Evolutionary conservation across 2,888 invertebrate genomes (phyloP), one percentile per base, ranked within the genome.

Genomic region (Smittia aterrima): DNA sequence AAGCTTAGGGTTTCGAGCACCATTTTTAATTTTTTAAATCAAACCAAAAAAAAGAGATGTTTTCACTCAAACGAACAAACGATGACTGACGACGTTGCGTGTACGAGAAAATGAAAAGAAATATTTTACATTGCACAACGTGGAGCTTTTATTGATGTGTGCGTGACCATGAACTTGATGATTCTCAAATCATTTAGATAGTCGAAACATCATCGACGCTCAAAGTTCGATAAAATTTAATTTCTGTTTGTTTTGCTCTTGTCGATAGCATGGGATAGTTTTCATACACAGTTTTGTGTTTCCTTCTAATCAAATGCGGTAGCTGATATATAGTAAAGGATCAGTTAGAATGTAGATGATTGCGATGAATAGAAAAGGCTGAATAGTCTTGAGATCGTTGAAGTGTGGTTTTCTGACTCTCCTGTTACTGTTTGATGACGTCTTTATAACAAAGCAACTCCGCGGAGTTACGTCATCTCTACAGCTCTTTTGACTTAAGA

Each of bases 341-440:
- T 82, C 81, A 0, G 85, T 86, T 71, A 83, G 77, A 1, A 85
- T 79, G 79, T 86, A 88, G 22, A 85, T 79, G 20, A 85, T 80
- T 20, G 84, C 84, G 32, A 84, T 79, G 7, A 85, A 76, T 25
- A 86, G 79, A 78, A 87, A 88, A 1, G 85, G 79, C 0, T 84
- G 80, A 74, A 88, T 86, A 80, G 87, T 88, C 79, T 88, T 87
- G 76, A 88, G 77, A 79, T 88, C 88, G 77, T 88, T 88, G 77
- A 83, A 80, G 77, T 87, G 86, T 7, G 86, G 87, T 76, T 87
- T 16, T 27, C 71, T 11, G 1, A 25, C 16, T 18, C 71, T 24
- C n/a, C n/a, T n/a, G n/a, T n/a, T n/a, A n/a, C n/a, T n/a, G n/a
- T n/a, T n/a, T n/a, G n/a, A n/a, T n/a, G n/a, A n/a, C n/a, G n/a